phyloP scores from a whole-genome alignment of 2,888 invertebrate genomes.

The Amorpha juglandis region DNA sequence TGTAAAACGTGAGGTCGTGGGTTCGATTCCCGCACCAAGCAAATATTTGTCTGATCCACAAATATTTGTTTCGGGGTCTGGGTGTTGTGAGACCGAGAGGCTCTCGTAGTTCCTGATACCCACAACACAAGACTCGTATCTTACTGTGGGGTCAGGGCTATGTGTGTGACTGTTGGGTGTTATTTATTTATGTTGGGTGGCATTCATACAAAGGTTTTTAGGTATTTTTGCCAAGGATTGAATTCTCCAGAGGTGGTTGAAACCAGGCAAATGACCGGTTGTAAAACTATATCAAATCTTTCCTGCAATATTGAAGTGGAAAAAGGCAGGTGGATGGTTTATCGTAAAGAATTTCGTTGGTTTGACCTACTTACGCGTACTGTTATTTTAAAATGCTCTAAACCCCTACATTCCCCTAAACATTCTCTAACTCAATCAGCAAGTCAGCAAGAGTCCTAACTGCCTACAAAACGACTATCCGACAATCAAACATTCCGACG shows the following conservation, averaged over 20 bases:
- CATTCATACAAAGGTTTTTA: not conserved
- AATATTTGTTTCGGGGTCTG: too few relatives aligned
- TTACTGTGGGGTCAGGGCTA: too few relatives aligned
- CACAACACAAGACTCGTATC: too few relatives aligned
- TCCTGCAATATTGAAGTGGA: not conserved
- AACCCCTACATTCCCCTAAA: not conserved
- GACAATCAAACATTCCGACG: constrained; percentile 6
- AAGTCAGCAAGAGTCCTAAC: not conserved
- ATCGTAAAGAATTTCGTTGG: not conserved
- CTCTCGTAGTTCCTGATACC: too few relatives aligned
- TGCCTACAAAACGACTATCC: not conserved
- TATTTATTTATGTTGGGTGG: not conserved
- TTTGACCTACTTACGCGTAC: constrained; percentile 1
- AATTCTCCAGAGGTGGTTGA: too few relatives aligned
- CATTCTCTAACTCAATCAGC: not conserved
- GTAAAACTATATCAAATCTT: not conserved
- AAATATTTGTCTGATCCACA: too few relatives aligned
- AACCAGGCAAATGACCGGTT: not conserved
- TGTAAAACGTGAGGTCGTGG: too few relatives aligned
- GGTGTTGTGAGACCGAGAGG: too few relatives aligned
- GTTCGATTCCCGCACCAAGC: too few relatives aligned
- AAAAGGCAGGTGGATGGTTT: too few relatives aligned
- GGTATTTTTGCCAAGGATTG: too few relatives aligned
- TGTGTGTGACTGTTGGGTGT: too few relatives aligned
- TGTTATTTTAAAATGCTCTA: not conserved